Conservation (phyloP, 2,888 invertebrate species). For the Lasioglossum marginatum region DNA sequence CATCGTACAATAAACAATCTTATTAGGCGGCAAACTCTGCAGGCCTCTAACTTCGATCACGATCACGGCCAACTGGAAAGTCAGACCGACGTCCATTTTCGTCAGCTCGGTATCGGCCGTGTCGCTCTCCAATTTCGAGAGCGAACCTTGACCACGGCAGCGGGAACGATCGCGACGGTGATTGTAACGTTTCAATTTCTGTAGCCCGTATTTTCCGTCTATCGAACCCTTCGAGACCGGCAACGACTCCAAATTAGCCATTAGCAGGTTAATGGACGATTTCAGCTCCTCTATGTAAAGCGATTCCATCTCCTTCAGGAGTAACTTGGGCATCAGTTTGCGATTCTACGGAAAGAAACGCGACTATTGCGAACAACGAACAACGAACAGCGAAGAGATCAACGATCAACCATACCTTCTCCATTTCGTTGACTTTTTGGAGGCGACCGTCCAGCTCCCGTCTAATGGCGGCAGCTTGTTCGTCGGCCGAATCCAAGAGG, state of each 20-base stretch:
- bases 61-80: conserved; percentile 98
- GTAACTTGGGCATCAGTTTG: conserved; percentile 99
- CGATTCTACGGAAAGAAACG: conserved; percentile 90
- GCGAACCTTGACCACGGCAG: conserved; percentile 93
- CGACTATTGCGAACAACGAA: neutral
- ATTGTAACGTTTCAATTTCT: conserved; percentile 99
- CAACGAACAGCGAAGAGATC: conserved; percentile 33
- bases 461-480: conserved; percentile 99
- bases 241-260: conserved; percentile 99
- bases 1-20: conserved; percentile 99
- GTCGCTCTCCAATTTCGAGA: conserved; percentile 97
- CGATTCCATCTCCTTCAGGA: conserved; percentile 99
- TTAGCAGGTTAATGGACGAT: conserved; percentile 98
- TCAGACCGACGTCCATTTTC: conserved; percentile 98
- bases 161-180: conserved; percentile 87
- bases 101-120: conserved; percentile 98
- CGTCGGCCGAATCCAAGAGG: conserved; percentile 99
- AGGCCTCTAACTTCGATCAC: conserved; percentile 99
- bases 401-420: conserved; percentile 88
- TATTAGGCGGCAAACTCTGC: conserved; percentile 97
- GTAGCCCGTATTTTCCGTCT: conserved; percentile 98
- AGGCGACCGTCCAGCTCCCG: conserved; percentile 99
- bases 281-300: conserved; percentile 99
- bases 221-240: conserved; percentile 99
- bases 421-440: conserved; percentile 98